These are phyloP conservation scores for Catocala sponsa DNA, from an alignment of 2,888 invertebrate genomes.

Conservation along the genomic window DNA sequence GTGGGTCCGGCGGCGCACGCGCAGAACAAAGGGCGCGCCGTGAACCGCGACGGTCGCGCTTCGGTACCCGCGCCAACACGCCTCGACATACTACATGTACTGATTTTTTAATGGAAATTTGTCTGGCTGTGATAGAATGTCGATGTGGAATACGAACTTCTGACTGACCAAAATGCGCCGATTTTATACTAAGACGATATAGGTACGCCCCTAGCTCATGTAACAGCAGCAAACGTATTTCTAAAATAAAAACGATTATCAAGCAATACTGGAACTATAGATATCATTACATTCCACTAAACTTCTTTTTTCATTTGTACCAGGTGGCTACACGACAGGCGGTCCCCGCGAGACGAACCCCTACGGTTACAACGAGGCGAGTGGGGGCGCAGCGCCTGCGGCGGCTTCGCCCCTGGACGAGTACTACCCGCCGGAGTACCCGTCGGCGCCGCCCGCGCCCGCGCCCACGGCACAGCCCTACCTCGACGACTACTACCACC, in stretches of 20 bases:
- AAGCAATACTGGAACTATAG: too few relatives aligned
- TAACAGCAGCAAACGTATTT: too few relatives aligned
- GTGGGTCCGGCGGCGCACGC: slow-evolving; percentile 71
- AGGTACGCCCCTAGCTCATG: too few relatives aligned
- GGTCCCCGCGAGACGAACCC: slow-evolving; percentile 86
- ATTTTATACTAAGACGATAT: not conserved
- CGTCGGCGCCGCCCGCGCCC: slow-evolving; percentile 79
- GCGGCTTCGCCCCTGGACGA: slow-evolving; percentile 86
- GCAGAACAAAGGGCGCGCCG: slow-evolving; percentile 87
- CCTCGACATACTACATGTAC: slow-evolving; percentile 55
- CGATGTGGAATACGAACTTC: slow-evolving; percentile 24
- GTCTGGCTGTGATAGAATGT: slow-evolving; percentile 52
- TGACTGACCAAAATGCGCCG: slow-evolving; percentile 1
- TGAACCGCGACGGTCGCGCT: slow-evolving; percentile 86
- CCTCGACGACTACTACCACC: slow-evolving; percentile 92
- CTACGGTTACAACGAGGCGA: slow-evolving; percentile 82
- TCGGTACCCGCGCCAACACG: slow-evolving; percentile 66
- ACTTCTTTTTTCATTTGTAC: slow-evolving; percentile 38
- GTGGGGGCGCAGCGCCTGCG: slow-evolving; percentile 71
- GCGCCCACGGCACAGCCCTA: slow-evolving; percentile 88
- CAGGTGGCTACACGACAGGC: slow-evolving; percentile 88
- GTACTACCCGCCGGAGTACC: slow-evolving; percentile 84
- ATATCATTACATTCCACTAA: too few relatives aligned
- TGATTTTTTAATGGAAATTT: slow-evolving; percentile 65
- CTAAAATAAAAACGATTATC: too few relatives aligned